Percentiles rank a stretch among this genome's conserved stretches.
Evolutionary conservation across 2,888 invertebrate genomes (phyloP).

Genomic region (Xestia rhomboidea): DNA sequence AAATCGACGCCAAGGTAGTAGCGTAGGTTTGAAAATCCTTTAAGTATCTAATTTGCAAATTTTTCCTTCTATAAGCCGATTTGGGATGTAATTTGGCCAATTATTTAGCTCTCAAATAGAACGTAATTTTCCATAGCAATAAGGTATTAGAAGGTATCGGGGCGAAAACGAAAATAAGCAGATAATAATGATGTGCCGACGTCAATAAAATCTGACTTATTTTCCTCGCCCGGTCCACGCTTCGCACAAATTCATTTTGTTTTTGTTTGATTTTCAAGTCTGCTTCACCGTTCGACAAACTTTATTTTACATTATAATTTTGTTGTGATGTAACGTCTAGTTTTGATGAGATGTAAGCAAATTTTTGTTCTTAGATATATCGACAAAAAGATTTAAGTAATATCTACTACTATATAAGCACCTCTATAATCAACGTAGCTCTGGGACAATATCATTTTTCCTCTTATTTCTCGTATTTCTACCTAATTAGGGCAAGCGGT

Average conservation of each 20-base stretch:
- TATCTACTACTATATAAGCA: background rate
- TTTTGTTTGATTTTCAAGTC: conserved; percentile 46
- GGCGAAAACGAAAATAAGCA: conserved; percentile 82
- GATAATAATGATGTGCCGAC: conserved; percentile 83
- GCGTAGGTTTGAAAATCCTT: conserved; percentile 78
- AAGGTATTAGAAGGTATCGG: conserved; percentile 79
- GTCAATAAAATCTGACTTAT: conserved; percentile 77
- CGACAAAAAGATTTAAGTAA: background rate
- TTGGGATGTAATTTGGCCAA: conserved; percentile 84
- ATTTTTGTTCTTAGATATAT: background rate
- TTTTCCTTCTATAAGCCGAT: conserved; percentile 83
- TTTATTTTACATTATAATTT: conserved; percentile 33
- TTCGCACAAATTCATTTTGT: conserved; percentile 51
- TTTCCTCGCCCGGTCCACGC: conserved; percentile 55
- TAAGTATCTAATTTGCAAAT: conserved; percentile 86
- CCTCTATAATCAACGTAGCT: conserved; percentile 42
- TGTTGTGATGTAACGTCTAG: conserved; percentile 5
- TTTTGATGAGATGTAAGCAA: background rate
- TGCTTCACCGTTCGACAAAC: conserved; percentile 34
- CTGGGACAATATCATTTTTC: conserved; percentile 68
- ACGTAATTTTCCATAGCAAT: conserved; percentile 82
- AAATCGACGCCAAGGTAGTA: conserved; percentile 5
- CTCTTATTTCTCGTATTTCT: conserved; percentile 78
- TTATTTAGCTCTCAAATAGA: conserved; percentile 84
- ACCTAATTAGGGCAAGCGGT: conserved; percentile 79